Evolutionary conservation across 2,113 vertebrate species (phyloP).

Genomic region (Trogon melanurus): DNA sequence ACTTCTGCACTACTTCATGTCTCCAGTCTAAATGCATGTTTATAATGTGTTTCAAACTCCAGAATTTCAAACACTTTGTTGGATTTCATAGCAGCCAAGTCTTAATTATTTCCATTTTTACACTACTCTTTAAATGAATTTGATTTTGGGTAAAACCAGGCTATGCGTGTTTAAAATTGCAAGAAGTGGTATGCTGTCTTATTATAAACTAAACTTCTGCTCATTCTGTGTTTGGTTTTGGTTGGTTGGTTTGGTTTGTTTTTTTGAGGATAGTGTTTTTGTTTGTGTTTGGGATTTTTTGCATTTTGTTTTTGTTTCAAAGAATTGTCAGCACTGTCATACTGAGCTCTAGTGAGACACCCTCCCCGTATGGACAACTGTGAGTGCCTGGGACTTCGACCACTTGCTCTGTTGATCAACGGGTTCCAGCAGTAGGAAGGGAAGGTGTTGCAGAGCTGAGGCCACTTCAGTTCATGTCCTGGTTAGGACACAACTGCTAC

Average conservation of each 20-base stretch:
- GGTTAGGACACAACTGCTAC: not conserved
- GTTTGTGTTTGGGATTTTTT: not conserved
- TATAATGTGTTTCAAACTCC: not conserved
- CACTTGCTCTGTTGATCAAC: not conserved
- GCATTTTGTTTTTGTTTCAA: not conserved
- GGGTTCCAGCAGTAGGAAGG: not conserved
- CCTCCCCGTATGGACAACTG: not conserved
- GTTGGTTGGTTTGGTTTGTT: not conserved
- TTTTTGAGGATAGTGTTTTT: not conserved
- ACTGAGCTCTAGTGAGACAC: not conserved
- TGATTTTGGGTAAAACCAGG: not conserved
- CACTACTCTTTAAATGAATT: not conserved
- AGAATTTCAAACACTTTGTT: not conserved
- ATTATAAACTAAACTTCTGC: not conserved
- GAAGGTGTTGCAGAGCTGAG: not conserved
- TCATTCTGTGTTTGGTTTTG: not conserved
- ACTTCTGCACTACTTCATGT: not conserved
- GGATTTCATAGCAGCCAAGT: not conserved
- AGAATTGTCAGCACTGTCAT: not conserved
- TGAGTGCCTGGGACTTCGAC: rapidly evolving
- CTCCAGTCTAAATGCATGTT: not conserved
- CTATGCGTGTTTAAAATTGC: not conserved
- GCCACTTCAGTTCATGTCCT: not conserved
- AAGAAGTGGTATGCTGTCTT: not conserved
- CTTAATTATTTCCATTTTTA: not conserved